Evolutionary conservation across 2,888 invertebrate species (phyloP), one percentile per base, ranked within the genome.

Genomic region (Philonicus albiceps): DNA sequence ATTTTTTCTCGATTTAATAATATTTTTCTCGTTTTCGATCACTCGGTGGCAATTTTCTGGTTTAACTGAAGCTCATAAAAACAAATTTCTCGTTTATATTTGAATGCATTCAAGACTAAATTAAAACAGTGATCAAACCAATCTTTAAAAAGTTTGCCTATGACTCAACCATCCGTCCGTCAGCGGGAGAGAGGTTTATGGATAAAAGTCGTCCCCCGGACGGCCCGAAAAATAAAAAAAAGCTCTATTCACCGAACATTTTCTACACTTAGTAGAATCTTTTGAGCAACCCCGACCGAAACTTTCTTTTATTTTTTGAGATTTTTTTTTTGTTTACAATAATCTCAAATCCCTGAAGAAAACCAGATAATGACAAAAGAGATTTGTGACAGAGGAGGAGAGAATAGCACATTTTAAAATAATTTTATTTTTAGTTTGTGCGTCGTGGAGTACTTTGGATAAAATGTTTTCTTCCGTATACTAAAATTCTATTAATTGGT

Each of bases 31-130:
- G 31, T 74, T 74, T 74, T 34, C 74, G 37, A 31, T 74, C 74
- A 49, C 49, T 64, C 55, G 8, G 55, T 49, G 64, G 53, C 81
- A 34, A 27, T 55, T 81, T 81, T 81, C 37, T 19, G 31, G 31
- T 31, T 81, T 81, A 64, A 81, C 81, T 81, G 81, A 81, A 13
- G 30, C 64, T 30, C 34, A 34, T 64, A 81, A 81, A 27, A 31
- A 34, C 64, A 55, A 81, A 81, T 55, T 81, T 80, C 55, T 81
- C 49, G 64, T 81, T 81, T 81, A 81, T 81, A 81, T 34, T 64
- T 53, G 80, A 13, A 80, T 80, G 49, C 80, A 80, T 80, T 80
- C 34, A 81, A 81, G 30, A 37, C 34, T 76, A 55, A 81, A 55
- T 55, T 81, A 81, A 80, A 55, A 11, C 34, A 19, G 49, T 81